A percentile compares a stretch with the other conserved stretches of the same genome.
These are phyloP conservation scores for Drosophila leonis DNA, from an alignment of 2,888 invertebrate species.

Conservation along the genomic window DNA sequence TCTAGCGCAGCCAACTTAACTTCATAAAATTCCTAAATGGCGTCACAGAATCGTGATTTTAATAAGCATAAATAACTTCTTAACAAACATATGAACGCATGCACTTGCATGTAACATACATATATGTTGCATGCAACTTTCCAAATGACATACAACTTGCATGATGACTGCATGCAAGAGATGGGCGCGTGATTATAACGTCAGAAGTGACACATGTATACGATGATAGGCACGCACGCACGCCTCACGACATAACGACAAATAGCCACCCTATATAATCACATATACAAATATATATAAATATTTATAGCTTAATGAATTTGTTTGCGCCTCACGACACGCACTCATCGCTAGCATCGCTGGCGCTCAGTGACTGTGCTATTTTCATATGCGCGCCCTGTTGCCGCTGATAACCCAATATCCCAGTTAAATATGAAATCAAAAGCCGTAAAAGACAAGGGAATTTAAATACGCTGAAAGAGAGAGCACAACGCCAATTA, in stretches of 20 bases:
- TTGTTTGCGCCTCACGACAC: conserved; percentile 3
- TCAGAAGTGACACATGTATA: not conserved
- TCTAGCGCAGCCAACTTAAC: not conserved
- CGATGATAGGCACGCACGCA: not conserved
- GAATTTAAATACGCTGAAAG: conserved; percentile 51
- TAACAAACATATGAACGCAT: not conserved
- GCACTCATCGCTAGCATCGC: conserved; percentile 4
- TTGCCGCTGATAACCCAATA: conserved; percentile 74
- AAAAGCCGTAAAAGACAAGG: conserved; percentile 62
- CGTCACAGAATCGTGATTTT: conserved; percentile 1
- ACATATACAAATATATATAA: not conserved
- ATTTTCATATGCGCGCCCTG: conserved; percentile 73
- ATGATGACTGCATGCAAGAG: conserved; percentile 10
- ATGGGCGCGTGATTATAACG: not conserved
- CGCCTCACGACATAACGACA: not conserved
- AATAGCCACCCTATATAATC: too few species aligned
- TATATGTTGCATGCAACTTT: conserved; percentile 43
- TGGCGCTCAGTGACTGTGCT: conserved; percentile 46
- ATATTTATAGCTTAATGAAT: not conserved
- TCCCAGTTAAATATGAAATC: conserved; percentile 74
- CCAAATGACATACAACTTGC: conserved; percentile 27
- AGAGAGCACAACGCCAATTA: conserved; percentile 51
- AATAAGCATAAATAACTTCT: not conserved
- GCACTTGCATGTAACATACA: not conserved
- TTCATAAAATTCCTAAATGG: not conserved